Percentiles rank a stretch among this genome's conserved stretches.
Evolutionary conservation across 2,113 vertebrate species (phyloP).

Genomic region (Cyprinodon tularosa): DNA sequence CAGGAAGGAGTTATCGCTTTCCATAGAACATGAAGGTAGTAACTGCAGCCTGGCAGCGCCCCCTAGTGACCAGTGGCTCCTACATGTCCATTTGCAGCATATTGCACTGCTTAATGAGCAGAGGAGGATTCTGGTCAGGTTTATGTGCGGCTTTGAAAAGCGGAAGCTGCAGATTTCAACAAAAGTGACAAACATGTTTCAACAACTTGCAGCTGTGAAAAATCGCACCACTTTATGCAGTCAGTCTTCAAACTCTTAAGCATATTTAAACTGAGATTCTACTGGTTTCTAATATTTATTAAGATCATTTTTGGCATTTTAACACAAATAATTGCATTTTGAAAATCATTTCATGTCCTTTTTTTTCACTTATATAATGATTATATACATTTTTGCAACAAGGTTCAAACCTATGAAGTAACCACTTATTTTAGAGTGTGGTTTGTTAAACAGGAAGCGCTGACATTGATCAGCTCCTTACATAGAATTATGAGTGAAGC

Average conservation of each 20-base stretch:
- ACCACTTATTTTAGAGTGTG: background rate
- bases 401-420: too few relatives aligned
- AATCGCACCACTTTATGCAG: background rate
- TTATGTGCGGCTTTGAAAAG: background rate
- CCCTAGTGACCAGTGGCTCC: slow-evolving; percentile 8
- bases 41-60: background rate
- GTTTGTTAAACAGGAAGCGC: background rate
- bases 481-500: background rate
- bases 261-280: too few relatives aligned
- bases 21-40: accelerated
- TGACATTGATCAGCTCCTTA: background rate
- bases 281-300: too few relatives aligned
- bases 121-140: background rate
- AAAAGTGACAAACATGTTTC: background rate
- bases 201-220: background rate
- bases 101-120: background rate
- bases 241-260: too few relatives aligned
- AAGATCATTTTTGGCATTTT: too few relatives aligned
- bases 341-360: too few relatives aligned
- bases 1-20: background rate
- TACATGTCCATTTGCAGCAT: background rate
- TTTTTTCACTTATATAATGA: too few relatives aligned
- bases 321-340: too few relatives aligned
- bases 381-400: too few relatives aligned
- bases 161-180: background rate